These are phyloP conservation scores for Piprites chloris DNA, from an alignment of 2,113 vertebrate genomes.

Conservation along the genomic window DNA sequence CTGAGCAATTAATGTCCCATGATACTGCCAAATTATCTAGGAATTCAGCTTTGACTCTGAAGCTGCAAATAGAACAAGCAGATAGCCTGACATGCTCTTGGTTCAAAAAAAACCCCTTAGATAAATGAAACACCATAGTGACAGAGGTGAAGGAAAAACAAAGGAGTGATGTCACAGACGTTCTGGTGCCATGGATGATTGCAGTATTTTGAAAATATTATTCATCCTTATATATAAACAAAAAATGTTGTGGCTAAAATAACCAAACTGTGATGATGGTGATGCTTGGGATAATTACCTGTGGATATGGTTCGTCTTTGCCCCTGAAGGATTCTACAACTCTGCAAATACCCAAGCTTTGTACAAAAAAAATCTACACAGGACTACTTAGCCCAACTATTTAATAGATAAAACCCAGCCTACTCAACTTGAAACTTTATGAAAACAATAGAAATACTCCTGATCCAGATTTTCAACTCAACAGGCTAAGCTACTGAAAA, in stretches of 20 bases:
- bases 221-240: neutral
- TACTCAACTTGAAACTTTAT: neutral
- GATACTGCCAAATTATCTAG: neutral
- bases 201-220: neutral
- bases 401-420: neutral
- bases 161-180: neutral
- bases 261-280: neutral
- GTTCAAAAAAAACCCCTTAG: neutral
- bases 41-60: neutral
- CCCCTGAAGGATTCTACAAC: neutral
- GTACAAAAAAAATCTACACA: neutral
- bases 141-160: neutral
- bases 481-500: neutral
- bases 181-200: neutral
- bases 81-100: neutral
- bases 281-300: neutral
- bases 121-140: neutral
- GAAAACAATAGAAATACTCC: neutral
- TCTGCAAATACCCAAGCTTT: neutral
- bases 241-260: neutral
- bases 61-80: neutral
- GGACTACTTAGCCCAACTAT: neutral
- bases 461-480: neutral
- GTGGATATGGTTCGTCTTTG: neutral
- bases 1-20: neutral